phyloP scores from a whole-genome alignment of 2,888 invertebrate genomes.

The Acleris holmiana region DNA sequence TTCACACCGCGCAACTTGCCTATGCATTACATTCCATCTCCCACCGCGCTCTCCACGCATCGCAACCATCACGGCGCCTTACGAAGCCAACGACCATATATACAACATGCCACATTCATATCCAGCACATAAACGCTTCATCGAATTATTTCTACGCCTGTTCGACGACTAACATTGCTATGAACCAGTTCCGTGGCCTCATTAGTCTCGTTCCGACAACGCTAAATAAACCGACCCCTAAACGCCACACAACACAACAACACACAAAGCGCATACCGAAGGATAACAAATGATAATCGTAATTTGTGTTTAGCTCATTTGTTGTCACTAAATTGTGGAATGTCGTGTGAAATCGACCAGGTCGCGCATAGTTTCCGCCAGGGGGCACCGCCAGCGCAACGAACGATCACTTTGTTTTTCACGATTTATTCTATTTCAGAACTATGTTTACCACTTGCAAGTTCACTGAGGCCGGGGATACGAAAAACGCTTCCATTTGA shows the following conservation, averaged over 20 bases:
- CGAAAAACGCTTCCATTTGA: slow-evolving; percentile 52
- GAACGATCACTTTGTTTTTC: slow-evolving; percentile 79
- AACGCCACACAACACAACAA: slow-evolving; percentile 58
- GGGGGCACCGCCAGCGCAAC: slow-evolving; percentile 84
- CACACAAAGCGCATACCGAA: slow-evolving; percentile 69
- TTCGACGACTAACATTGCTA: slow-evolving; percentile 69
- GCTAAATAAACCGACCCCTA: slow-evolving; percentile 58
- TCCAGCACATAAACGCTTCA: slow-evolving; percentile 68
- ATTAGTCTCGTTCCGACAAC: slow-evolving; percentile 63
- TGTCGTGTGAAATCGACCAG: slow-evolving; percentile 84
- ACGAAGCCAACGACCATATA: slow-evolving; percentile 69
- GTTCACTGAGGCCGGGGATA: slow-evolving; percentile 52
- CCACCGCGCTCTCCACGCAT: slow-evolving; percentile 71
- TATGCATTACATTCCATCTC: slow-evolving; percentile 84
- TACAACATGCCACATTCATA: slow-evolving; percentile 64
- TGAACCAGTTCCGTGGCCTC: slow-evolving; percentile 79
- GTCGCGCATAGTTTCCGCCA: slow-evolving; percentile 83
- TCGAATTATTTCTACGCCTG: slow-evolving; percentile 76
- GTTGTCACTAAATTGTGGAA: slow-evolving; percentile 85
- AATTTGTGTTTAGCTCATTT: slow-evolving; percentile 84
- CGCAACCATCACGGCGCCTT: slow-evolving; percentile 65
- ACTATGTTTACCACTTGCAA: slow-evolving; percentile 66
- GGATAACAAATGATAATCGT: slow-evolving; percentile 82
- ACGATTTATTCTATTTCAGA: slow-evolving; percentile 75
- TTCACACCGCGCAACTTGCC: slow-evolving; percentile 84